Conservation (phyloP, 2,888 invertebrate genomes). For the Cyaniris semiargus region DNA sequence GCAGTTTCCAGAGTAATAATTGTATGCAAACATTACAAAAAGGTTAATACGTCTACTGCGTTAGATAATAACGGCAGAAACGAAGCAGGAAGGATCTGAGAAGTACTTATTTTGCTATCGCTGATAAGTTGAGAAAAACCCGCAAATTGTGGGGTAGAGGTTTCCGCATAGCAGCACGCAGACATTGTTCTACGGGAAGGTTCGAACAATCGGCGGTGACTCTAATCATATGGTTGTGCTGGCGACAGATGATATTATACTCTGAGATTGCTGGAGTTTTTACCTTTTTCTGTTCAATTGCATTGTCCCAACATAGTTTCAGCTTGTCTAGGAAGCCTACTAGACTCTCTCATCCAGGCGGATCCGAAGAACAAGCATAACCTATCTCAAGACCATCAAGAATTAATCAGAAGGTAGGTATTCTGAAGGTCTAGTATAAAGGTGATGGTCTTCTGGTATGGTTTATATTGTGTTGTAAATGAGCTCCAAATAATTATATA, state of each 20-base stretch:
- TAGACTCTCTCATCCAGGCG: too few species aligned
- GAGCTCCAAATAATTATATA: background rate
- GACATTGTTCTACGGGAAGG: constrained; percentile 23
- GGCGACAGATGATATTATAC: background rate
- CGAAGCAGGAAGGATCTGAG: constrained; percentile 16
- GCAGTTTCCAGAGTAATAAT: background rate
- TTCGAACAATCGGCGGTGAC: constrained; percentile 23
- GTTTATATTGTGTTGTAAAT: too few species aligned
- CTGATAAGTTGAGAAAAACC: constrained; percentile 23
- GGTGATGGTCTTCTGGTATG: too few species aligned
- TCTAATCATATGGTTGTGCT: background rate
- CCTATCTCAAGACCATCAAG: too few species aligned
- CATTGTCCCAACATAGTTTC: too few species aligned
- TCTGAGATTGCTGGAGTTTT: background rate
- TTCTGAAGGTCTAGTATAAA: too few species aligned
- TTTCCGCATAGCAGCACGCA: constrained; percentile 48
- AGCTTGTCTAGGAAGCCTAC: too few species aligned
- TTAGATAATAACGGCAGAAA: constrained; percentile 7
- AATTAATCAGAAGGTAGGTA: too few species aligned
- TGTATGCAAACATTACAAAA: background rate
- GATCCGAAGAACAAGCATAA: too few species aligned
- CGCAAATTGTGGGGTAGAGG: constrained; percentile 45
- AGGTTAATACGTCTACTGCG: background rate
- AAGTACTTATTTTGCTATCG: constrained; percentile 23
- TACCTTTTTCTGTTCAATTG: too few species aligned